These are phyloP conservation scores for Chromobotia macracanthus DNA, from an alignment of 2,797 vertebrate species.

Conservation along the genomic window DNA sequence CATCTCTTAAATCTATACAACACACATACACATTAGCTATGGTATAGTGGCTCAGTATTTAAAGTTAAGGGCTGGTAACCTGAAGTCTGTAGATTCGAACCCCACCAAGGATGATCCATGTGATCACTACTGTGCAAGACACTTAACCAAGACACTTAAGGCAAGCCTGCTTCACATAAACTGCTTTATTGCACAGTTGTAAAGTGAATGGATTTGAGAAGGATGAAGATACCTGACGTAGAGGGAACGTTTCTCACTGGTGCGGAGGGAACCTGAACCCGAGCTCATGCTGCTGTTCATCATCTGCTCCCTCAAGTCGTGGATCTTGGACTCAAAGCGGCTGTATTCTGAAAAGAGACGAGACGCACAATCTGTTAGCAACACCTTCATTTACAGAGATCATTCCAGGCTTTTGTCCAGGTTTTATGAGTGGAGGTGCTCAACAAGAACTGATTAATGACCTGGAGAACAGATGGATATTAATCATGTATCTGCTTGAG, in stretches of 20 bases:
- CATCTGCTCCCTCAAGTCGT: constrained; percentile 98
- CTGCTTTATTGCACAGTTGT: background rate
- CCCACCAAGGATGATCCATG: background rate
- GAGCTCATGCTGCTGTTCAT: constrained; percentile 99
- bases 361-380: constrained; percentile 32
- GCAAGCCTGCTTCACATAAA: too few relatives aligned
- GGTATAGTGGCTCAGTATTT: background rate
- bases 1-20: background rate
- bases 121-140: too few relatives aligned
- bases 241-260: constrained; percentile 97
- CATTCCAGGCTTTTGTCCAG: constrained; percentile 30
- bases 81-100: background rate
- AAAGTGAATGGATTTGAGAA: background rate
- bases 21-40: background rate
- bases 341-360: constrained; percentile 88
- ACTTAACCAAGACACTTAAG: background rate
- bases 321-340: constrained; percentile 99
- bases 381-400: constrained; percentile 23
- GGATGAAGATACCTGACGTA: constrained; percentile 88
- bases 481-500: constrained; percentile 76
- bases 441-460: constrained; percentile 73
- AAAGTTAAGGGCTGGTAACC: background rate
- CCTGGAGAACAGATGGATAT: constrained; percentile 72
- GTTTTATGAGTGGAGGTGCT: constrained; percentile 34
- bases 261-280: constrained; percentile 94